Conservation (phyloP, 2,888 invertebrate species). For the Calliphora vomitoria region DNA sequence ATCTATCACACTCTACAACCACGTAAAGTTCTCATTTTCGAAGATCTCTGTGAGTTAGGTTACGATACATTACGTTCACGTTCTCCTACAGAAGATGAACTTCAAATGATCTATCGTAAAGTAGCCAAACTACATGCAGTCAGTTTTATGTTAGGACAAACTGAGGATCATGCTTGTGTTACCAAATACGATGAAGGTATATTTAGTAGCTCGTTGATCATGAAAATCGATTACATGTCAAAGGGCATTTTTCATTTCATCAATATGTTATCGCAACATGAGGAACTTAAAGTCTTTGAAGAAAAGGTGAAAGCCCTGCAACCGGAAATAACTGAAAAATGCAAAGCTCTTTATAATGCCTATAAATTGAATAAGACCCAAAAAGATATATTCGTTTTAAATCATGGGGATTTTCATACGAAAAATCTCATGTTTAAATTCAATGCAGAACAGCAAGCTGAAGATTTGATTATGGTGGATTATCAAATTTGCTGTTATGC, state of each 20-base stretch:
- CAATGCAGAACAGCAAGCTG: conserved; percentile 36
- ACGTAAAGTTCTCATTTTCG: conserved; percentile 73
- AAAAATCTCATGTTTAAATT: conserved; percentile 80
- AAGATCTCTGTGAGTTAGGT: conserved; percentile 69
- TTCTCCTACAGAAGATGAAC: conserved; percentile 69
- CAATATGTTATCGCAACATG: conserved; percentile 61
- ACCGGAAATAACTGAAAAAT: conserved; percentile 52
- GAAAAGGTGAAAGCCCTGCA: conserved; percentile 76
- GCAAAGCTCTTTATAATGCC: conserved; percentile 52
- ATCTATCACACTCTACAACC: conserved; percentile 73
- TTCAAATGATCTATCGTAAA: conserved; percentile 74
- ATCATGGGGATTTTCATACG: conserved; percentile 81
- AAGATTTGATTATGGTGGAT: conserved; percentile 76
- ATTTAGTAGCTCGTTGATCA: conserved; percentile 22
- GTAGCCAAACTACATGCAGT: conserved; percentile 79
- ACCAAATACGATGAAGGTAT: conserved; percentile 62
- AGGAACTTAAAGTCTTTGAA: conserved; percentile 72
- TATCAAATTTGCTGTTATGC: conserved; percentile 78
- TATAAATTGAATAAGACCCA: not conserved
- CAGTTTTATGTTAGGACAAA: conserved; percentile 72
- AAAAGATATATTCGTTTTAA: conserved; percentile 76
- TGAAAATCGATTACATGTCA: conserved; percentile 62
- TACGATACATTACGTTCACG: conserved; percentile 73
- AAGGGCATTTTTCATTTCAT: conserved; percentile 75
- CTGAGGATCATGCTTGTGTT: conserved; percentile 43